Percentiles rank a stretch among this genome's conserved stretches.
Conservation (phyloP, 2,113 vertebrate species). For the Dasyprocta punctata region DNA sequence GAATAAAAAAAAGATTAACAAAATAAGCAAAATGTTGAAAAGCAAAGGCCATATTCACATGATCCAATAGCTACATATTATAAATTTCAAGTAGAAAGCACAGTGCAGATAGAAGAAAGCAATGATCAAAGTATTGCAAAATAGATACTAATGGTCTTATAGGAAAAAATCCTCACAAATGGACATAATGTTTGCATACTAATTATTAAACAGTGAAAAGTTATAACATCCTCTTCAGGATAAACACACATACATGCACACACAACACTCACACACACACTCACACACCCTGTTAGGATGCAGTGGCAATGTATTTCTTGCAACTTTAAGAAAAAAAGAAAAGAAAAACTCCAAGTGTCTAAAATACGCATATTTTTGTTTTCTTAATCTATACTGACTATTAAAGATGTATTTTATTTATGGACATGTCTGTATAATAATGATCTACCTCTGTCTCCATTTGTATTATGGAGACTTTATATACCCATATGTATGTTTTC, state of each 20-base stretch:
- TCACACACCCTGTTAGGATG: accelerated
- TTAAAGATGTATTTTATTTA: background rate
- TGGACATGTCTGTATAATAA: background rate
- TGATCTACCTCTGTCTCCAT: background rate
- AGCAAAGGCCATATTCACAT: background rate
- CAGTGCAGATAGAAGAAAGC: background rate
- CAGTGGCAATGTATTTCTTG: background rate
- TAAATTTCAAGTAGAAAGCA: background rate
- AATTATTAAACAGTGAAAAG: background rate
- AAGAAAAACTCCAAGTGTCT: background rate
- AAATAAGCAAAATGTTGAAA: background rate
- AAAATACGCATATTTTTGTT: background rate
- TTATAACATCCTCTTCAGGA: background rate
- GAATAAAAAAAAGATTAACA: background rate
- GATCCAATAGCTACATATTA: background rate
- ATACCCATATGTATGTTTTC: background rate
- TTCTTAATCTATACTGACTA: background rate
- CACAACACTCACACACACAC: background rate
- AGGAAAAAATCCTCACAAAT: background rate
- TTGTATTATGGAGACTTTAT: background rate
- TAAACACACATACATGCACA: background rate
- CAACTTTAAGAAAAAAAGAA: background rate
- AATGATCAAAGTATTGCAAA: background rate
- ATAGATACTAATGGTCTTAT: background rate
- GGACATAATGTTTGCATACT: background rate